Percentiles rank a stretch among this genome's conserved stretches.
These are phyloP conservation scores for Drosophila kuntzei DNA, from an alignment of 2,888 invertebrate species.

Conservation along the genomic window DNA sequence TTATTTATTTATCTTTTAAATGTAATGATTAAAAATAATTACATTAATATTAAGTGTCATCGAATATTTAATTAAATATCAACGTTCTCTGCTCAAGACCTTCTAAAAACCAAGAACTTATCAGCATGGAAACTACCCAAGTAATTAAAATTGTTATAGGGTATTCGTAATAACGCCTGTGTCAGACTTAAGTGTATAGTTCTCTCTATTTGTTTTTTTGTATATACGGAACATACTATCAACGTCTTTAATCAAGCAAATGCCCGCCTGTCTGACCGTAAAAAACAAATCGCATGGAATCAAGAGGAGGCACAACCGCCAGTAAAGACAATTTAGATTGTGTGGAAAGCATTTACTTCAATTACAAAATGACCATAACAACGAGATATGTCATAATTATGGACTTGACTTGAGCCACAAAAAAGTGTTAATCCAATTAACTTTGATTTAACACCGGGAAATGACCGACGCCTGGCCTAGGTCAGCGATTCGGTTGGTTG, in stretches of 20 bases:
- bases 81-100: neutral
- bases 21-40: no score
- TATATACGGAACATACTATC: conserved; percentile 35
- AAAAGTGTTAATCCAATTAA: conserved; percentile 77
- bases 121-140: conserved; percentile 38
- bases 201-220: conserved; percentile 3
- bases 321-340: conserved; percentile 45
- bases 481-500: conserved; percentile 39
- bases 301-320: conserved; percentile 14
- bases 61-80: no score
- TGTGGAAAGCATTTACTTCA: conserved; percentile 56
- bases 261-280: conserved; percentile 66
- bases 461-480: conserved; percentile 57
- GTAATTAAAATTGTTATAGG: conserved; percentile 29
- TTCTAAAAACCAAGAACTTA: neutral
- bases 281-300: conserved; percentile 29
- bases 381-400: conserved; percentile 67
- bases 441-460: conserved; percentile 65
- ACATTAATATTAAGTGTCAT: neutral
- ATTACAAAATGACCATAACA: conserved; percentile 64
- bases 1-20: no score
- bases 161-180: conserved; percentile 25
- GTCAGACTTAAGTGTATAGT: neutral
- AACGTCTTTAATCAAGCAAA: conserved; percentile 63
- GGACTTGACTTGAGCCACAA: conserved; percentile 36